Conservation (phyloP, 2,888 invertebrate species). For the Smittia sp. region DNA sequence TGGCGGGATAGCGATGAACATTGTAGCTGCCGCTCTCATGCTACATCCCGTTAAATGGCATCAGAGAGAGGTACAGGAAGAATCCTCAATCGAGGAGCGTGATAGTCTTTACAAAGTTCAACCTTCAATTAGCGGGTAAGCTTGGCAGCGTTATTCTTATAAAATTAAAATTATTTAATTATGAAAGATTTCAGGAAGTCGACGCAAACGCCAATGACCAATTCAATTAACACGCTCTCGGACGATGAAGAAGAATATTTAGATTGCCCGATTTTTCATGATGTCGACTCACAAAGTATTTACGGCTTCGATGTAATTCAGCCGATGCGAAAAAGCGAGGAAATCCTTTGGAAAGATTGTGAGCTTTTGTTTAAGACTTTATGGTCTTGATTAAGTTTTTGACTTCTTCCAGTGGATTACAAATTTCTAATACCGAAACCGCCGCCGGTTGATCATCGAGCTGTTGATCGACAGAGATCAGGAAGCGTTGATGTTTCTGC, state of each 20-base stretch:
- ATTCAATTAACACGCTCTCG: neutral
- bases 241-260: conserved; percentile 45
- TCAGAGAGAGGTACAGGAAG: conserved; percentile 41
- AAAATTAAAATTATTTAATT: neutral
- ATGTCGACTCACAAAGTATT: conserved; percentile 48
- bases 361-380: conserved; percentile 1
- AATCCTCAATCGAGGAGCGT: neutral
- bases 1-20: conserved; percentile 62
- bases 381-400: neutral
- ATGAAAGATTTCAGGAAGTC: neutral
- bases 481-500: neutral
- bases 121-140: conserved; percentile 46
- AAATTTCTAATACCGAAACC: conserved; percentile 18
- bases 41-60: conserved; percentile 62
- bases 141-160: neutral
- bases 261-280: conserved; percentile 46
- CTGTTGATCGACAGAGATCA: neutral
- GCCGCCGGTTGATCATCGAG: neutral
- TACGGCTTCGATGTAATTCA: conserved; percentile 49
- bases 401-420: conserved; percentile 25
- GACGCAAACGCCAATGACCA: conserved; percentile 1
- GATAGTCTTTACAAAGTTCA: conserved; percentile 10
- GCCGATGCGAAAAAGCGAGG: conserved; percentile 53
- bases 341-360: conserved; percentile 39
- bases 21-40: conserved; percentile 59